These are phyloP conservation scores for Aethina tumida DNA, from an alignment of 1,140 invertebrate species.

Conservation along the genomic window DNA sequence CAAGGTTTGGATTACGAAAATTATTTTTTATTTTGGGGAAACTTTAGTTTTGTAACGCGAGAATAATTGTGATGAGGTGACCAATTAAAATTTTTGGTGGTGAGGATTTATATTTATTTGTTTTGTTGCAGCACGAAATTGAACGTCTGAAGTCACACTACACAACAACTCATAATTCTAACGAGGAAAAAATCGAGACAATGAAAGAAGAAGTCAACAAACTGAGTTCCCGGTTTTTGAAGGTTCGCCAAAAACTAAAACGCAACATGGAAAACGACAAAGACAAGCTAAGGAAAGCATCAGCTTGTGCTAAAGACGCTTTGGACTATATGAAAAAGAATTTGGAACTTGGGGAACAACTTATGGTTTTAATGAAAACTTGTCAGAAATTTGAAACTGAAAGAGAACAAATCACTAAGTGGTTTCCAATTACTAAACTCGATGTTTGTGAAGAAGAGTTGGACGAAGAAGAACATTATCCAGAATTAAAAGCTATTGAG, in stretches of 20 bases:
- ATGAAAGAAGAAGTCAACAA: constrained; percentile 10
- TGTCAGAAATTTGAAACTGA: constrained; percentile 30
- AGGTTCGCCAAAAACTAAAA: constrained; percentile 12
- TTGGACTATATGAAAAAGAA: constrained; percentile 20
- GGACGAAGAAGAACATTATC: constrained; percentile 3
- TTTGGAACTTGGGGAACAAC: constrained; percentile 19
- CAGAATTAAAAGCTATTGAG: constrained; percentile 3
- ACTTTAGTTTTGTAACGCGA: not conserved
- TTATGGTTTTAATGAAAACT: constrained; percentile 19
- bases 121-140: constrained; percentile 18
- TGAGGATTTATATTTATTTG: not conserved
- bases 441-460: constrained; percentile 6
- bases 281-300: constrained; percentile 20
- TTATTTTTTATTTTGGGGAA: no score
- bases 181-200: constrained; percentile 9
- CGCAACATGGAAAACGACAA: constrained; percentile 23
- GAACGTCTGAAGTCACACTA: constrained; percentile 13
- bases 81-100: not conserved
- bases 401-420: constrained; percentile 21
- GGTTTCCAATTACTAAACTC: constrained; percentile 8
- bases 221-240: constrained; percentile 11
- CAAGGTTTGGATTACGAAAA: no score
- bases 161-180: constrained; percentile 4
- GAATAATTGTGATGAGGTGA: not conserved
- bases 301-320: constrained; percentile 14